These are phyloP conservation scores for Hyla sarda DNA, from an alignment of 2,113 vertebrate species.

Conservation along the genomic window DNA sequence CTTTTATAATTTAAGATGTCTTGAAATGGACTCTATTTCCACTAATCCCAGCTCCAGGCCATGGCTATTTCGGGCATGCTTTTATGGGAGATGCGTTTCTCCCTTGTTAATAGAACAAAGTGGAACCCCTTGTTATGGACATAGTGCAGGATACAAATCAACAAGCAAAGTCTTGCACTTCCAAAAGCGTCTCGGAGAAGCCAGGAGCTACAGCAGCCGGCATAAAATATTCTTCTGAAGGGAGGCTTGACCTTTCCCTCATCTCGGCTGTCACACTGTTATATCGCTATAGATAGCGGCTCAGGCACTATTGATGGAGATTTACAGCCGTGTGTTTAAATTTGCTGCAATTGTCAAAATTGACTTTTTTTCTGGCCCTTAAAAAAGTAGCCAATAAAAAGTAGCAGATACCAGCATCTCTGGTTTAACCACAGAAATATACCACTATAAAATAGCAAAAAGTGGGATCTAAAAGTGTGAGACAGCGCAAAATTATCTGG, in stretches of 20 bases:
- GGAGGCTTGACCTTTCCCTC: slow-evolving; percentile 47
- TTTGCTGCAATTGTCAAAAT: slow-evolving; percentile 43
- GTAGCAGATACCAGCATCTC: not conserved
- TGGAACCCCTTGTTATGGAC: slow-evolving; percentile 31
- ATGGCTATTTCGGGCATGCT: slow-evolving; percentile 3
- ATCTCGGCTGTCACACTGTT: slow-evolving; percentile 15
- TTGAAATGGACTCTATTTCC: not conserved
- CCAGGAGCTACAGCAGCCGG: slow-evolving; percentile 11
- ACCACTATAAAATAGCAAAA: not conserved
- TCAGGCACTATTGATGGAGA: slow-evolving; percentile 31
- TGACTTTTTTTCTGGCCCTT: slow-evolving; percentile 7
- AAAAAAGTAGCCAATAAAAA: slow-evolving; percentile 26
- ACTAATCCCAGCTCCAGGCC: not conserved
- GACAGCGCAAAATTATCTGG: not conserved
- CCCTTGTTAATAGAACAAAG: slow-evolving; percentile 46
- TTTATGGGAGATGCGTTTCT: slow-evolving; percentile 21
- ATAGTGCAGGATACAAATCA: slow-evolving; percentile 34
- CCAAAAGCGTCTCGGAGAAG: not conserved
- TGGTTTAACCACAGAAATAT: slow-evolving; percentile 2
- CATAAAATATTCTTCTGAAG: slow-evolving; percentile 51
- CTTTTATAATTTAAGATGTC: not conserved
- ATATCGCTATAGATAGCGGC: slow-evolving; percentile 22
- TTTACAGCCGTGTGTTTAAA: slow-evolving; percentile 31
- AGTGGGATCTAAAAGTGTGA: not conserved
- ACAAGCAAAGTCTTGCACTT: slow-evolving; percentile 36